Evolutionary conservation across 2,113 vertebrate species (phyloP).

Genomic region (Nipponia nippon): DNA sequence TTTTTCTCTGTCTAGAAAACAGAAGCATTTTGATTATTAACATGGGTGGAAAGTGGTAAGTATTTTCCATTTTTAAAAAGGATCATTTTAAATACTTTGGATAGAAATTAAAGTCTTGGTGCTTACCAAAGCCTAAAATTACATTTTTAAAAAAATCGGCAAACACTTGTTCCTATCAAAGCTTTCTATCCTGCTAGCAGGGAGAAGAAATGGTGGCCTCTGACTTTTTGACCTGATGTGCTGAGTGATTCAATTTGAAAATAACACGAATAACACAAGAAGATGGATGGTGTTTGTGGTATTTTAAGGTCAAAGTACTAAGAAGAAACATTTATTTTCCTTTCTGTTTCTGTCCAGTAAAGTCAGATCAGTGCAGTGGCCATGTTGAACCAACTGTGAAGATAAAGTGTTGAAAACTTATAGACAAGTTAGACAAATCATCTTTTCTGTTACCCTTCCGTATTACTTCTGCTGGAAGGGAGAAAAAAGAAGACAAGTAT

Average conservation of each 20-base stretch:
- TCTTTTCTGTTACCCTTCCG: neutral
- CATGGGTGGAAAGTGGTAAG: neutral
- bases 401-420: conserved; percentile 53
- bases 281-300: conserved; percentile 44
- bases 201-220: conserved; percentile 39
- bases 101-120: neutral
- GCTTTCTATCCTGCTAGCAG: neutral
- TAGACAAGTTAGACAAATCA: conserved; percentile 39
- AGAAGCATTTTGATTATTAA: neutral
- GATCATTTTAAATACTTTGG: neutral
- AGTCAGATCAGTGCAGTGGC: neutral
- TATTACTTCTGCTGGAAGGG: neutral
- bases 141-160: neutral
- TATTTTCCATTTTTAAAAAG: neutral
- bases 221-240: conserved; percentile 48
- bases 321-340: conserved; percentile 46
- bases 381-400: conserved; percentile 37
- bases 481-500: neutral
- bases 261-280: conserved; percentile 47
- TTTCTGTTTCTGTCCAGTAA: neutral
- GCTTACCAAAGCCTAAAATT: neutral
- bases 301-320: conserved; percentile 55
- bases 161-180: conserved; percentile 30
- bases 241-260: conserved; percentile 61
- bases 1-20: neutral